Conservation (phyloP, 30 jellyfish, hydroid and myxozoan species). For the Nemopilema nomurai region DNA sequence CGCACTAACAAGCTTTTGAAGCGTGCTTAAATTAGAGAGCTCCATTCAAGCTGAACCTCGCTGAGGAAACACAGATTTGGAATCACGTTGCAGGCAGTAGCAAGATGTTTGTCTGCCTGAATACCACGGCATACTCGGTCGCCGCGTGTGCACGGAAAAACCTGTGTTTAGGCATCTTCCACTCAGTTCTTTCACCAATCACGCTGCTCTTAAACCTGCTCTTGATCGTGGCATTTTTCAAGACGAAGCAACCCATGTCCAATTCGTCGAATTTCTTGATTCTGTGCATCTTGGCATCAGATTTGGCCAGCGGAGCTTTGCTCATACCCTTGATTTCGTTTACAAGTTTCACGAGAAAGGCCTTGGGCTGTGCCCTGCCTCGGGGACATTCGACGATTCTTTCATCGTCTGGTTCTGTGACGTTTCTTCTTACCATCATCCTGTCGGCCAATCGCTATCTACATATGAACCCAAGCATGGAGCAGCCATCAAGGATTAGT, state of each 20-base stretch:
- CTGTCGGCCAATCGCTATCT: neutral
- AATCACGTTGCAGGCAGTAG: neutral
- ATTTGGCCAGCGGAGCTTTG: constrained; percentile 17
- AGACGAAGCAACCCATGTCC: constrained; percentile 19
- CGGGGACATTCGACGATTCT: neutral
- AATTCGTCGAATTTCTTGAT: constrained; percentile 33
- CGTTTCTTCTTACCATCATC: neutral
- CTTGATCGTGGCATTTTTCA: constrained; percentile 21
- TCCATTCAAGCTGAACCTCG: no score
- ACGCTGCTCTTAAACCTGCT: neutral
- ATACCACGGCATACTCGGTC: neutral
- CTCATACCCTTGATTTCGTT: neutral
- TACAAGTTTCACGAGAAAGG: neutral
- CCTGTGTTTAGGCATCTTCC: neutral
- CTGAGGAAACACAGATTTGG: neutral
- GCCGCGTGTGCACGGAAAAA: neutral
- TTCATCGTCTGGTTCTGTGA: neutral
- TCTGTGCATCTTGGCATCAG: constrained; percentile 8
- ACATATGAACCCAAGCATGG: neutral
- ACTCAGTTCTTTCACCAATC: neutral
- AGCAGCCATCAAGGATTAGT: neutral
- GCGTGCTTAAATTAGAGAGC: no score
- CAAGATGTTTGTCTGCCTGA: neutral
- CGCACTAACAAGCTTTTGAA: no score
- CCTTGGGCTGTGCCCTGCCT: neutral